These are phyloP conservation scores for Notiomystis cincta DNA, from an alignment of 2,113 vertebrate genomes.

Conservation along the genomic window DNA sequence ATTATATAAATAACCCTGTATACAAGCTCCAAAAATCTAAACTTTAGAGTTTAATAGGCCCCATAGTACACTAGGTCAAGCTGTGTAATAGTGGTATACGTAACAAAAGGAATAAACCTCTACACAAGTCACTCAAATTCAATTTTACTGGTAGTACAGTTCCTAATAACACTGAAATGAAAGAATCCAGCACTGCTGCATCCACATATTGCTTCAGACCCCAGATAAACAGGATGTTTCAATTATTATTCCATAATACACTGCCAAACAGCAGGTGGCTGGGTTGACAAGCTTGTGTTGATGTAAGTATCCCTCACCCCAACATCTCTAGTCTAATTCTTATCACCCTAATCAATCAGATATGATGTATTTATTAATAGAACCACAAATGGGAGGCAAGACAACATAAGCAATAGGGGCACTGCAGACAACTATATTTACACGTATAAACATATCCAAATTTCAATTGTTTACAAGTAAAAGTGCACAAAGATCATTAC, in stretches of 20 bases:
- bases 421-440: conserved; percentile 79
- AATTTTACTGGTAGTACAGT: conserved; percentile 69
- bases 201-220: conserved; percentile 76
- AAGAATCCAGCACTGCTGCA: conserved; percentile 70
- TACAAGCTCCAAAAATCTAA: conserved; percentile 78
- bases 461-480: conserved; percentile 83
- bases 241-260: not conserved
- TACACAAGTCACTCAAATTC: conserved; percentile 73
- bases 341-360: conserved; percentile 65
- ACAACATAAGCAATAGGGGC: conserved; percentile 75
- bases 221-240: conserved; percentile 62
- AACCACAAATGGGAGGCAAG: conserved; percentile 74
- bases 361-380: conserved; percentile 66
- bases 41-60: conserved; percentile 70
- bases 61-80: conserved; percentile 69
- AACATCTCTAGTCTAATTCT: conserved; percentile 58
- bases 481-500: conserved; percentile 93
- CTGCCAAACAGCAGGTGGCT: conserved; percentile 49
- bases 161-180: conserved; percentile 77
- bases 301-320: conserved; percentile 52
- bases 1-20: conserved; percentile 86
- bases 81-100: conserved; percentile 70
- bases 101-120: conserved; percentile 67
- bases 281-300: conserved; percentile 56
- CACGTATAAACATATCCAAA: conserved; percentile 85